Evolutionary conservation across 2,797 vertebrate species (phyloP).

Genomic region (Neoniphon sammara): DNA sequence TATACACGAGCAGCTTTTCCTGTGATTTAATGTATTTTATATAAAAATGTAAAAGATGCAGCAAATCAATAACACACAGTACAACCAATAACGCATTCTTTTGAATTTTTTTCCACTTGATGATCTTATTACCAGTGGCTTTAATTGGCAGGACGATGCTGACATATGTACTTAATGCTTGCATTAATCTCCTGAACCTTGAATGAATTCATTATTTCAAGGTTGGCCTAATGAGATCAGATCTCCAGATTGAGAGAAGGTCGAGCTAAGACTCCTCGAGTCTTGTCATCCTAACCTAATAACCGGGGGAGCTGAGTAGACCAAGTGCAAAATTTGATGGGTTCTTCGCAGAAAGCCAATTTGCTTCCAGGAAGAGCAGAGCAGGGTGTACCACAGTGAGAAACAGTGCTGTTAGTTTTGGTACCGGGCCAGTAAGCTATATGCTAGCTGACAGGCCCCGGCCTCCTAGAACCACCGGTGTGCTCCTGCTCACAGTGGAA

Average conservation of each 20-base stretch:
- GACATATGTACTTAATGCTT: background rate
- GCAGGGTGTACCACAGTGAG: constrained; percentile 12
- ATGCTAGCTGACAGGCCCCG: constrained; percentile 36
- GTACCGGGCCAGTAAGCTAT: constrained; percentile 31
- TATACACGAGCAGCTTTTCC: background rate
- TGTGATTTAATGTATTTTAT: background rate
- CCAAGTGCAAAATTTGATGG: constrained; percentile 37
- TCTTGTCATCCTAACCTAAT: constrained; percentile 46
- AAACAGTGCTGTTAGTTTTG: constrained; percentile 35
- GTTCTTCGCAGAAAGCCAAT: constrained; percentile 58
- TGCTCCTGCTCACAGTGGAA: constrained; percentile 54
- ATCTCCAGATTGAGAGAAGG: constrained; percentile 13
- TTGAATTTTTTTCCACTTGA: background rate
- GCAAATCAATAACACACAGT: background rate
- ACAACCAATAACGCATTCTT: background rate
- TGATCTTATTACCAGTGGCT: background rate
- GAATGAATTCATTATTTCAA: constrained; percentile 29
- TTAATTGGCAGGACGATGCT: background rate
- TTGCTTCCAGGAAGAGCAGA: constrained; percentile 54
- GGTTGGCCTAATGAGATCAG: constrained; percentile 25
- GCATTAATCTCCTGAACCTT: constrained; percentile 1
- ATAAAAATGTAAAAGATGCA: background rate
- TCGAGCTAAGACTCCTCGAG: background rate
- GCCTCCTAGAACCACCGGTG: constrained; percentile 16
- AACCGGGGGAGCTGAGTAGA: constrained; percentile 37